Conservation (phyloP, 2,113 vertebrate genomes). For the Hystrix cristata region DNA sequence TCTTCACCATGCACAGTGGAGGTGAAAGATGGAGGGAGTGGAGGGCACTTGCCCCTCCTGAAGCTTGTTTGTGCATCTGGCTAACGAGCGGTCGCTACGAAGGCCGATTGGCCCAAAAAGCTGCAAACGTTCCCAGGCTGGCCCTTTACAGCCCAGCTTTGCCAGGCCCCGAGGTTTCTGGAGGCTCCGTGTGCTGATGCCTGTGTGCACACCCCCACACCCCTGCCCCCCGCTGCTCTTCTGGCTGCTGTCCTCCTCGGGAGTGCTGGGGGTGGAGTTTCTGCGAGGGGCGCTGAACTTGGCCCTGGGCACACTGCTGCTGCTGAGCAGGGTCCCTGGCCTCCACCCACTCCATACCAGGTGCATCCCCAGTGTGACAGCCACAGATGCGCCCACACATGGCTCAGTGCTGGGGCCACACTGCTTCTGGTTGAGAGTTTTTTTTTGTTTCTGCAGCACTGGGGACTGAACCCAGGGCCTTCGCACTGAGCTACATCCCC, state of each 20-base stretch:
- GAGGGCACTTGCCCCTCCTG: neutral
- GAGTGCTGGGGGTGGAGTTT: too few relatives aligned
- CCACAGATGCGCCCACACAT: neutral
- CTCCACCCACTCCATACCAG: neutral
- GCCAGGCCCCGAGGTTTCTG: neutral
- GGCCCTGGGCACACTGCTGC: neutral
- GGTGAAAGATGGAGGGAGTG: neutral
- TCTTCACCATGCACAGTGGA: neutral
- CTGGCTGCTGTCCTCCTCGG: neutral
- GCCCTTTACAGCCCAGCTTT: neutral
- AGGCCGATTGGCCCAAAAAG: neutral
- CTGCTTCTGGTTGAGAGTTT: neutral
- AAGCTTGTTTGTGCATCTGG: neutral
- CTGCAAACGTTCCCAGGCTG: neutral
- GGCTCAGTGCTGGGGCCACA: neutral
- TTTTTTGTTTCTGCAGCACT: neutral
- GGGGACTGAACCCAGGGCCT: neutral
- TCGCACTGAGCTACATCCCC: neutral
- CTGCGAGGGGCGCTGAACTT: neutral
- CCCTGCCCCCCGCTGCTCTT: neutral
- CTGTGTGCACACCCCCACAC: neutral
- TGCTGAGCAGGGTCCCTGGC: neutral
- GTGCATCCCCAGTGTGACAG: neutral
- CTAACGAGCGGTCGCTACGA: neutral
- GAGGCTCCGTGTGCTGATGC: neutral